Conservation (phyloP, 2,888 invertebrate species). For the Athrips mouffetella region DNA sequence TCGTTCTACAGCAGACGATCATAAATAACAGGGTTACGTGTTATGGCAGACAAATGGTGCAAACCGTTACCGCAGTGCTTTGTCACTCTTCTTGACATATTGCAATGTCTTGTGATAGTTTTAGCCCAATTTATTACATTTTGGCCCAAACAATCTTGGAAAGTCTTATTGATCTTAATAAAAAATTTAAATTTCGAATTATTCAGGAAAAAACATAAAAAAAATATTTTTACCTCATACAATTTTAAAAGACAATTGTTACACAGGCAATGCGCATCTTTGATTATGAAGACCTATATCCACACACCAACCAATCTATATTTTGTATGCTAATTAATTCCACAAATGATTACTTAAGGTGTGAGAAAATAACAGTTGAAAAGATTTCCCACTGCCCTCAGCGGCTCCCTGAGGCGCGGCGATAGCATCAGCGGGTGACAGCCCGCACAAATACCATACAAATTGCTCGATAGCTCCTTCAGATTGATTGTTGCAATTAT, state of each 20-base stretch:
- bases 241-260: no score
- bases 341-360: constrained; percentile 46
- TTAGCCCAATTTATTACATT: background rate
- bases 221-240: no score
- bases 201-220: no score
- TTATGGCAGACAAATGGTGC: constrained; percentile 70
- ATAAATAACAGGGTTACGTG: constrained; percentile 74
- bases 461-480: constrained; percentile 75
- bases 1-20: constrained; percentile 67
- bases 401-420: constrained; percentile 61
- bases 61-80: constrained; percentile 73
- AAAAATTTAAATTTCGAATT: no score
- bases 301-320: background rate
- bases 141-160: background rate
- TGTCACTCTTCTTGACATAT: constrained; percentile 65
- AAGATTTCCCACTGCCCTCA: constrained; percentile 57
- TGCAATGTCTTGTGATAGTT: constrained; percentile 70
- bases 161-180: no score
- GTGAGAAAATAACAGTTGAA: constrained; percentile 66
- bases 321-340: constrained; percentile 10
- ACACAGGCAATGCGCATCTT: no score
- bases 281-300: no score
- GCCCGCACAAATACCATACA: constrained; percentile 78
- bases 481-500: constrained; percentile 78
- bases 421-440: constrained; percentile 75